Conservation (phyloP, 92 coral and sea anemone species). For the Meandrina meandrites region DNA sequence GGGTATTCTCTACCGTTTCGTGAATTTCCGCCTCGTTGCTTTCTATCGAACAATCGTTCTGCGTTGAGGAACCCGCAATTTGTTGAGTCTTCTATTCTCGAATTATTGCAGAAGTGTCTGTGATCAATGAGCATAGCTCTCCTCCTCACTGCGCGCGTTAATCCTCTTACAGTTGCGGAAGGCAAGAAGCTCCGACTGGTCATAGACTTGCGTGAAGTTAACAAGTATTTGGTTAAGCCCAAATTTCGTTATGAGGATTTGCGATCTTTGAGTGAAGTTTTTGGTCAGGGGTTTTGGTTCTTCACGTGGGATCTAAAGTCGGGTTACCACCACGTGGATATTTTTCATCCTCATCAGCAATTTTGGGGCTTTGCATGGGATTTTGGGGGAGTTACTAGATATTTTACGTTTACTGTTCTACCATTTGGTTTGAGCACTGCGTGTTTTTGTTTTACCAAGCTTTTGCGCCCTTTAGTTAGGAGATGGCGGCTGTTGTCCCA, state of each 20-base stretch:
- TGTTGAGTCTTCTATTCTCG: constrained; percentile 11
- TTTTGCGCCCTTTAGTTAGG: no score
- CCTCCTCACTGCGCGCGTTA: constrained; percentile 32
- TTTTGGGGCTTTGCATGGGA: constrained; percentile 35
- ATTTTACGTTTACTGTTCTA: constrained; percentile 23
- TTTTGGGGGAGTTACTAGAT: background rate
- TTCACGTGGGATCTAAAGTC: constrained; percentile 40
- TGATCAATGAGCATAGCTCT: no score
- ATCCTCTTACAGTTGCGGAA: constrained; percentile 38
- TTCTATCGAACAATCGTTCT: constrained; percentile 22
- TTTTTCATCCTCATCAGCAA: constrained; percentile 29
- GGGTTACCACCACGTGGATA: constrained; percentile 44
- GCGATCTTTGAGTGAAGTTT: constrained; percentile 22
- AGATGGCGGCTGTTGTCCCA: constrained; percentile 48
- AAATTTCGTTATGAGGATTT: no score
- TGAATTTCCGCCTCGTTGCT: constrained; percentile 12
- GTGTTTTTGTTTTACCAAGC: no score
- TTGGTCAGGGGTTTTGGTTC: constrained; percentile 34
- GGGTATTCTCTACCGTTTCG: constrained; percentile 32
- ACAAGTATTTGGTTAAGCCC: no score
- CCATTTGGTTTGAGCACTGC: constrained; percentile 32
- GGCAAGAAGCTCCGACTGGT: constrained; percentile 35
- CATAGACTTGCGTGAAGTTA: no score
- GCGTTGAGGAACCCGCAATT: constrained; percentile 9
- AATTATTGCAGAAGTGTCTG: constrained; percentile 5